These are phyloP conservation scores for Seriola dumerili DNA, from an alignment of 2,113 vertebrate species.

Conservation along the genomic window DNA sequence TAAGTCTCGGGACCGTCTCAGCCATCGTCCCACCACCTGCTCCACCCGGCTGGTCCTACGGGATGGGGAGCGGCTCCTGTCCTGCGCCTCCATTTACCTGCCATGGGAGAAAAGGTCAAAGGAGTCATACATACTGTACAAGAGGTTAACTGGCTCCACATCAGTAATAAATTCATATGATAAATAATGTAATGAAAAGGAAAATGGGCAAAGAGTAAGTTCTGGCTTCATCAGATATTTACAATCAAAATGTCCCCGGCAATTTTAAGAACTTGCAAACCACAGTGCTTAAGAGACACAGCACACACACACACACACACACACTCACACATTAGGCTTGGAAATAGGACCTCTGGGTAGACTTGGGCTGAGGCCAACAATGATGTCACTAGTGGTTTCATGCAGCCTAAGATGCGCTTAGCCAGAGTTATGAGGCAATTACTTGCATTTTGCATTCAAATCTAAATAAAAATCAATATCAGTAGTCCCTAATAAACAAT, in stretches of 20 bases:
- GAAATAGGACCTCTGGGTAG: constrained; percentile 9
- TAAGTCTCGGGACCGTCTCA: constrained; percentile 90
- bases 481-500: constrained; percentile 41
- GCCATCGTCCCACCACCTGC: constrained; percentile 96
- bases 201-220: not conserved
- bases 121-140: not conserved
- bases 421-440: constrained; percentile 42
- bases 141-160: not conserved
- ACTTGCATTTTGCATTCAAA: constrained; percentile 8
- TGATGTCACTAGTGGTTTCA: constrained; percentile 57
- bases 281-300: not conserved
- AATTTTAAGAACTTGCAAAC: not conserved
- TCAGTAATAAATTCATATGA: not conserved
- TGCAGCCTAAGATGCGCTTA: constrained; percentile 57
- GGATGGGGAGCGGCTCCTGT: constrained; percentile 89
- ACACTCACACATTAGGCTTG: not conserved
- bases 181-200: not conserved
- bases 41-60: constrained; percentile 93
- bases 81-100: constrained; percentile 97
- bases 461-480: constrained; percentile 53
- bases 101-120: constrained; percentile 39
- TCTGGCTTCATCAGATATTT: not conserved
- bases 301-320: not conserved
- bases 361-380: constrained; percentile 21
- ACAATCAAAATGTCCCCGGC: not conserved